Conservation (phyloP, 2,113 vertebrate genomes). For the Labeo rohita region DNA sequence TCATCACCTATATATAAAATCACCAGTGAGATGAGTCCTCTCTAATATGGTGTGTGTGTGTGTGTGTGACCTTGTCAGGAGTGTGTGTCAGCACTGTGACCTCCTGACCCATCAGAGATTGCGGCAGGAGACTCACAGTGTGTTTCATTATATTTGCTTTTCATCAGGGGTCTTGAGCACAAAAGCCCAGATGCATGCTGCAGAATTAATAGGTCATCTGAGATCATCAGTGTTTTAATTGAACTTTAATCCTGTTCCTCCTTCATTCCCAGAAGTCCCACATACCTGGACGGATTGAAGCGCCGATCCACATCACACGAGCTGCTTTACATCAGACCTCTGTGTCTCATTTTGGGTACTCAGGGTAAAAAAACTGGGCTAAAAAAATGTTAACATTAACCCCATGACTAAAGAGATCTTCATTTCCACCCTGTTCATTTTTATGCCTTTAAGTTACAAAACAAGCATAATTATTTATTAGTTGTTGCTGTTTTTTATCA, state of each 20-base stretch:
- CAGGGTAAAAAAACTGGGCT: background rate
- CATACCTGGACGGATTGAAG: background rate
- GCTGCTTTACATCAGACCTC: background rate
- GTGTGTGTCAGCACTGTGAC: background rate
- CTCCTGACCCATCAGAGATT: background rate
- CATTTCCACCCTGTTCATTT: too few species aligned
- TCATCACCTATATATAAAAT: too few species aligned
- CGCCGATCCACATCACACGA: background rate
- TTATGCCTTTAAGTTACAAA: background rate
- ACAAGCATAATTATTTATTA: background rate
- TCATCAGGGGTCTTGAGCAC: background rate
- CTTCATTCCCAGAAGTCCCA: background rate
- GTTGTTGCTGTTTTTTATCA: background rate
- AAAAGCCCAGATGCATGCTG: background rate
- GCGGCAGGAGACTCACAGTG: background rate
- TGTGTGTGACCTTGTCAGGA: constrained; percentile 8
- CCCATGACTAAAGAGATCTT: too few species aligned
- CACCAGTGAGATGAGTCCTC: too few species aligned
- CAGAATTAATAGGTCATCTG: constrained; percentile 12
- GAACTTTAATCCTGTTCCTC: constrained; percentile 11
- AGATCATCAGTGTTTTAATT: constrained; percentile 27
- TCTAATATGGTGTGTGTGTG: background rate
- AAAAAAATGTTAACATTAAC: too few species aligned
- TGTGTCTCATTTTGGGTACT: background rate
- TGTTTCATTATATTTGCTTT: constrained; percentile 15